A percentile compares a stretch with the other conserved stretches of the same genome.
These are phyloP conservation scores for Hippocampus kuda DNA, from an alignment of 2,797 vertebrate species.

Conservation along the genomic window DNA sequence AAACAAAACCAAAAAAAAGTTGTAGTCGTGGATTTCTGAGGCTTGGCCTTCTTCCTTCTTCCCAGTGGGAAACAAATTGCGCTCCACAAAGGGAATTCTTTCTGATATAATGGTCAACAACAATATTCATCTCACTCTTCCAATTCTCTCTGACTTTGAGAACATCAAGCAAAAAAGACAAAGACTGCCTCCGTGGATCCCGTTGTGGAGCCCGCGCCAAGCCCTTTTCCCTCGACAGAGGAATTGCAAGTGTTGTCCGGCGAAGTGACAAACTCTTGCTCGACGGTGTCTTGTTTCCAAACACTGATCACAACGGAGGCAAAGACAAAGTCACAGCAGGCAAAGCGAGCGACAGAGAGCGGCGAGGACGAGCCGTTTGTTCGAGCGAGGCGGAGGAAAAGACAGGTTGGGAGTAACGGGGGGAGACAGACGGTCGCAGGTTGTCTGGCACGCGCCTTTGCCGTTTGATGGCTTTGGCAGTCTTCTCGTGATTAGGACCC, in stretches of 20 bases:
- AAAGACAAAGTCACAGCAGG: slow-evolving; percentile 24
- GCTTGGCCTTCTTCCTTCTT: slow-evolving; percentile 14
- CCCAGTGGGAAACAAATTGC: slow-evolving; percentile 22
- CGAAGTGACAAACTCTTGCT: slow-evolving; percentile 58
- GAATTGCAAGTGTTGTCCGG: slow-evolving; percentile 43
- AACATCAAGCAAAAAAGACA: not conserved
- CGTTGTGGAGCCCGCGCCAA: not conserved
- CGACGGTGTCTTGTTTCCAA: slow-evolving; percentile 51
- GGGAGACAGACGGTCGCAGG: slow-evolving; percentile 40
- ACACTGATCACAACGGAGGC: slow-evolving; percentile 31
- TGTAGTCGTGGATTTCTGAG: not conserved
- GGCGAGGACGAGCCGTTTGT: slow-evolving; percentile 22
- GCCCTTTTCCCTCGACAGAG: slow-evolving; percentile 32
- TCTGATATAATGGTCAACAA: slow-evolving; percentile 18
- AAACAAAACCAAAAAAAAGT: not conserved
- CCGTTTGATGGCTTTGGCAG: slow-evolving; percentile 65
- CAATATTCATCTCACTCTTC: slow-evolving; percentile 15
- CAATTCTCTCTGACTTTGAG: slow-evolving; percentile 19
- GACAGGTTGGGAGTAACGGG: slow-evolving; percentile 27
- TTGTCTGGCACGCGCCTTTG: slow-evolving; percentile 45
- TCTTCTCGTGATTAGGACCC: slow-evolving; percentile 65
- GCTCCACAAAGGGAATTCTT: slow-evolving; percentile 7
- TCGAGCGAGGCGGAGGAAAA: slow-evolving; percentile 20
- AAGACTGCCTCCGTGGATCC: not conserved
- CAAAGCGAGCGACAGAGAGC: not conserved